Conservation (phyloP, 2,113 vertebrate genomes). For the rat (Rattus norvegicus) region GRCr8 NC_086038.1:15031501-15032000, state of each 20-base stretch:
- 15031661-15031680: not conserved
- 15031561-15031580: not conserved
- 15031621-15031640: not conserved
- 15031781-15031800: not conserved
- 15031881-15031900: not conserved
- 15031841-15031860: not conserved
- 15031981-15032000: not conserved
- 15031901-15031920: not conserved
- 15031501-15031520: too few relatives aligned
- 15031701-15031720: not conserved
- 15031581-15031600: not conserved
- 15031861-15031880: constrained; percentile 28
- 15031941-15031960: not conserved
- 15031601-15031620: too few relatives aligned
- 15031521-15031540: not conserved
- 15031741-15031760: not conserved
- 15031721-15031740: not conserved
- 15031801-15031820: not conserved
- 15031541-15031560: not conserved
- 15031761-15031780: not conserved
- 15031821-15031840: not conserved
- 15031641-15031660: not conserved
- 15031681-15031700: constrained; percentile 1
- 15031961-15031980: not conserved
- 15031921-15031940: not conserved